Evolutionary conservation across 2,797 vertebrate genomes (phyloP).

Genomic region (Potorous gilbertii): DNA sequence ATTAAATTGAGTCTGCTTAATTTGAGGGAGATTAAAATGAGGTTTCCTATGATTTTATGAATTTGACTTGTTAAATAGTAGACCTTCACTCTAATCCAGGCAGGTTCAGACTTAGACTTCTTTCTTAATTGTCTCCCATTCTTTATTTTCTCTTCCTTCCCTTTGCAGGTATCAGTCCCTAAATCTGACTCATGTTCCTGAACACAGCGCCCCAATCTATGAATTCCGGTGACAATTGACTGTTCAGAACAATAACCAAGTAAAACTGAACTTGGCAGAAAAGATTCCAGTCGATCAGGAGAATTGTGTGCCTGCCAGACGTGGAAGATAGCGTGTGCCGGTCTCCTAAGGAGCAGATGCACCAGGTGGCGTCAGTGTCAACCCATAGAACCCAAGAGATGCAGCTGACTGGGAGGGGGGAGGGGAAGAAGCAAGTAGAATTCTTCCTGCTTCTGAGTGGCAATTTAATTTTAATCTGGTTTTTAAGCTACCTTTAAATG

Average conservation of each 20-base stretch:
- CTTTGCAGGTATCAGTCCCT: slow-evolving; percentile 96
- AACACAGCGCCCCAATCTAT: slow-evolving; percentile 96
- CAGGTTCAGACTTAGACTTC: not conserved
- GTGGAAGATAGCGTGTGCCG: slow-evolving; percentile 79
- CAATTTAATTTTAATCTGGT: slow-evolving; percentile 82
- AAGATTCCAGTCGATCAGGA: slow-evolving; percentile 80
- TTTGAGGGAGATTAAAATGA: not conserved
- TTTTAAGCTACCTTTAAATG: slow-evolving; percentile 84
- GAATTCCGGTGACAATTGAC: slow-evolving; percentile 95
- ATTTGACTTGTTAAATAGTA: not conserved
- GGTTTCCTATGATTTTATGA: not conserved
- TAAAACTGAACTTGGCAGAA: slow-evolving; percentile 82
- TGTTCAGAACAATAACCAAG: slow-evolving; percentile 61
- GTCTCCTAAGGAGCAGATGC: slow-evolving; percentile 80
- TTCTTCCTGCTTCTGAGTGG: slow-evolving; percentile 79
- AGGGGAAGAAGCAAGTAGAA: slow-evolving; percentile 55
- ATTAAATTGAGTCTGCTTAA: not conserved
- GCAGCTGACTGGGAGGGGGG: slow-evolving; percentile 67
- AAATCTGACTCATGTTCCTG: slow-evolving; percentile 94
- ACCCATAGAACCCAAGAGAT: slow-evolving; percentile 78
- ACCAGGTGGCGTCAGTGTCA: slow-evolving; percentile 83
- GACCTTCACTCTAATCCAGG: not conserved
- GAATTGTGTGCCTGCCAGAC: slow-evolving; percentile 82
- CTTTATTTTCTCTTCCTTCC: slow-evolving; percentile 27
- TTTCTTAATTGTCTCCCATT: not conserved